Evolutionary conservation across 2,888 invertebrate genomes (phyloP).

Genomic region (Labia minor): DNA sequence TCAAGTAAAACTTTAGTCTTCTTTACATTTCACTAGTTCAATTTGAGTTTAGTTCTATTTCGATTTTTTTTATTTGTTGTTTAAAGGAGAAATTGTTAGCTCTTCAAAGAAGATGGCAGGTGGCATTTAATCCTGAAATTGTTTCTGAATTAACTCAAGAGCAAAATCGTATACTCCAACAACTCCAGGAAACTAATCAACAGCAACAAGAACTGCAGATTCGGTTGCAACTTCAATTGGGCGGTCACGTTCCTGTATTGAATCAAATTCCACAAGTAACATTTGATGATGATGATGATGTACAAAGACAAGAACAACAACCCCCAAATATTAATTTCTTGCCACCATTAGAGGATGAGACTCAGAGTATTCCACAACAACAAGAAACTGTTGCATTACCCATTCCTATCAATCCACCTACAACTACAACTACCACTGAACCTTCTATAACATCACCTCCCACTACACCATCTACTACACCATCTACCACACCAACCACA

Average conservation of each 20-base stretch:
- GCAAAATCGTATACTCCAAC: conserved; percentile 25
- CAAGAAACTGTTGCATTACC: neutral
- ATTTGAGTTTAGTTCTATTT: too few relatives aligned
- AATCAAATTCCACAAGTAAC: neutral
- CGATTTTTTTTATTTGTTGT: too few relatives aligned
- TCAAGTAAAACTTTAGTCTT: too few relatives aligned
- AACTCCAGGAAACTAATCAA: conserved; percentile 27
- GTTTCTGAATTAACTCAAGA: conserved; percentile 17
- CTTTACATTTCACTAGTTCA: too few relatives aligned
- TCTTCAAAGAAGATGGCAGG: conserved; percentile 34
- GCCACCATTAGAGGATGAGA: neutral
- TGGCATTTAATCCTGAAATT: conserved; percentile 25
- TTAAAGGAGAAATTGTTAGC: conserved; percentile 29
- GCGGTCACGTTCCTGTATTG: conserved; percentile 16
- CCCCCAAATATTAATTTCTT: neutral
- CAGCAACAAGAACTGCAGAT: conserved; percentile 28
- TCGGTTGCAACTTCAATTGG: conserved; percentile 28
- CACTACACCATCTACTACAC: neutral
- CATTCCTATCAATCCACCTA: neutral
- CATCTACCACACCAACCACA: neutral
- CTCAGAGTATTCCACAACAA: neutral
- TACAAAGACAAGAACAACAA: conserved; percentile 16
- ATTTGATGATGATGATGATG: neutral
- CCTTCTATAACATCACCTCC: conserved; percentile 17
- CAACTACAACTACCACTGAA: conserved; percentile 1